Evolutionary conservation across 2,888 invertebrate species (phyloP), one percentile per base, ranked within the genome.

Genomic region (Andrena bicolor): DNA sequence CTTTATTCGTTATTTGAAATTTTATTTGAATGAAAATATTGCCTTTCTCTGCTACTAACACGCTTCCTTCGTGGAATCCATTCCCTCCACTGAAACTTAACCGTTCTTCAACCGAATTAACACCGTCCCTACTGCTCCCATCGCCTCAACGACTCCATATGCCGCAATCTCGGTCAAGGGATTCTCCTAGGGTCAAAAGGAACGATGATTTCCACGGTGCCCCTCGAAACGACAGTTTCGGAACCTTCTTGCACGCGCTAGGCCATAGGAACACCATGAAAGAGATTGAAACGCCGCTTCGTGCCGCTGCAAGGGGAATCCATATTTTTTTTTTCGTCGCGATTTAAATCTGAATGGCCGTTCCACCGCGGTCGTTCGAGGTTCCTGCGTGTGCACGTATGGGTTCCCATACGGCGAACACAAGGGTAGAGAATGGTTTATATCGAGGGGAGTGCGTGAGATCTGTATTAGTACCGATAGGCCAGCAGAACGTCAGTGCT

Each of bases 261-360:
- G 79, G 64, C 60, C 80, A 63, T 74, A 83, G 77, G 78, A 87
- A 65, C 82, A 80, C 80, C 82, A 75, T 90, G 90, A 91, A 91
- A 92, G 90, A 91, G 88, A 91, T 89, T 89, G 91, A 90, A 91
- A 90, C 87, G 88, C 86, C 90, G 85, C 89, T 91, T 85, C 92
- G 91, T 91, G 91, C 88, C 90, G 87, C 87, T 90, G 92, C 91
- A 91, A 91, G 91, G 92, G 91, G 90, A 88, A 84, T 87, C 82
- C 83, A 85, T 81, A 84, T 85, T 87, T 90, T 88, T 81, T 89
- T 87, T 88, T 85, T 89, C 23, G 89, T 83, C 89, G 90, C 91
- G 91, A 93, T 93, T 93, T 93, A 93, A 93, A 93, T 93, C 91
- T 93, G 93, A 93, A 93, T 93, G 91, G 91, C 87, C 89, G 91